These are phyloP conservation scores for Ormyrus labotus DNA, from an alignment of 2,888 invertebrate species.

Conservation along the genomic window DNA sequence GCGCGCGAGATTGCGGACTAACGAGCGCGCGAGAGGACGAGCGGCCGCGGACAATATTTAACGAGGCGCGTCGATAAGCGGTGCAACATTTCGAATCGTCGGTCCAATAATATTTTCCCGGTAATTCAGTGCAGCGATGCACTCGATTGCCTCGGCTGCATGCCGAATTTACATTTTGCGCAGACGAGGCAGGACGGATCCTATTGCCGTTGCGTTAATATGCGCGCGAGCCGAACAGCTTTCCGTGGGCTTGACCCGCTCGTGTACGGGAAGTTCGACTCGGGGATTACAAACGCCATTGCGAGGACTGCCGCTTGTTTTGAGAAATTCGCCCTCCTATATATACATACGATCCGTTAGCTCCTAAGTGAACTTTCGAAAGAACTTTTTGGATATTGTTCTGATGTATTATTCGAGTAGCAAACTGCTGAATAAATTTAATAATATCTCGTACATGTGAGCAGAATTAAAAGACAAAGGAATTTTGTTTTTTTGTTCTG, in stretches of 20 bases:
- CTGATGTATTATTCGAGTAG: too few species aligned
- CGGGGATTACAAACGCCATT: not conserved
- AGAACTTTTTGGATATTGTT: too few species aligned
- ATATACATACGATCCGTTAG: too few species aligned
- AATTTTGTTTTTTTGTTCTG: too few species aligned
- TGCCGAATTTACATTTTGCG: not conserved
- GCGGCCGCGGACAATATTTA: conserved; percentile 23
- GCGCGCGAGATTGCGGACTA: not conserved
- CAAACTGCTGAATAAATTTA: too few species aligned
- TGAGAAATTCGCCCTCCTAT: not conserved
- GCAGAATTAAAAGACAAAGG: too few species aligned
- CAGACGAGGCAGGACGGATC: too few species aligned
- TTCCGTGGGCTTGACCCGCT: not conserved
- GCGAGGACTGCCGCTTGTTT: not conserved
- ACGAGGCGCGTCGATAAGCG: conserved; percentile 17
- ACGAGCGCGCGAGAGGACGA: conserved; percentile 2
- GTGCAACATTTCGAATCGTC: conserved; percentile 1
- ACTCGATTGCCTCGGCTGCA: not conserved
- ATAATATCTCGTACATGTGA: too few species aligned
- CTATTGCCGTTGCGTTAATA: not conserved
- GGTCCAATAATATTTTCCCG: conserved; percentile 37
- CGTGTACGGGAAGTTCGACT: too few species aligned
- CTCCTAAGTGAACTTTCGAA: too few species aligned
- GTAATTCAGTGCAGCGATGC: conserved; percentile 12
- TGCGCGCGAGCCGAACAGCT: not conserved